Evolutionary conservation across 2,113 vertebrate genomes (phyloP).

Genomic region (Neolamprologus brichardi): DNA sequence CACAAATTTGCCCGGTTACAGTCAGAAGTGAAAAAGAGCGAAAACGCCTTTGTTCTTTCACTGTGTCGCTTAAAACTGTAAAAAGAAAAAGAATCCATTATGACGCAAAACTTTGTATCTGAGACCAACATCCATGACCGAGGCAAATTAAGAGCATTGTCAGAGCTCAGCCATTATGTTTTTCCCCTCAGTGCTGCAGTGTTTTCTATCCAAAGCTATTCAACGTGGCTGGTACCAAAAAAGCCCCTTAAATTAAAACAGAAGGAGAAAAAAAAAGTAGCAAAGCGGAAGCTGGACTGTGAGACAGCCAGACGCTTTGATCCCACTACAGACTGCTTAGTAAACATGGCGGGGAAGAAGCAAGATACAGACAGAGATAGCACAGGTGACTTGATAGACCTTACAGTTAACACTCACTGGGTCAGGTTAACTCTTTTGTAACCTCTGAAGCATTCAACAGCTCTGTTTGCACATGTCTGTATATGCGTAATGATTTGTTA

Average conservation of each 20-base stretch:
- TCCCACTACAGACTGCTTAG: neutral
- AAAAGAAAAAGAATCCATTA: neutral
- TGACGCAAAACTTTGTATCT: neutral
- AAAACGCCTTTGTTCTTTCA: neutral
- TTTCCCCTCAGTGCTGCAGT: neutral
- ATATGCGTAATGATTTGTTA: neutral
- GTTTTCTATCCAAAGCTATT: neutral
- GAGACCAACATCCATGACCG: neutral
- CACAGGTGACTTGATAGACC: neutral
- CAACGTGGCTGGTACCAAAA: neutral
- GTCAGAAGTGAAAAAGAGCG: neutral
- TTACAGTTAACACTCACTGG: neutral
- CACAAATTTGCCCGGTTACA: neutral
- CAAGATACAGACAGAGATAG: constrained; percentile 20
- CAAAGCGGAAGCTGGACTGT: neutral
- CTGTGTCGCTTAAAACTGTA: neutral
- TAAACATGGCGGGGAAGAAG: constrained; percentile 1
- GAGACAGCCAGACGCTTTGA: neutral
- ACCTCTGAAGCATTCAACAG: neutral
- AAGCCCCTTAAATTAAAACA: neutral
- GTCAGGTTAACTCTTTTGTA: neutral
- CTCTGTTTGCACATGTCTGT: neutral
- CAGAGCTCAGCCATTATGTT: neutral
- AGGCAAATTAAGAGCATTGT: neutral
- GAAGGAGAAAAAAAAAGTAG: neutral